Conservation (phyloP, 2,113 vertebrate species). For the Chlamydotis undulata region DNA sequence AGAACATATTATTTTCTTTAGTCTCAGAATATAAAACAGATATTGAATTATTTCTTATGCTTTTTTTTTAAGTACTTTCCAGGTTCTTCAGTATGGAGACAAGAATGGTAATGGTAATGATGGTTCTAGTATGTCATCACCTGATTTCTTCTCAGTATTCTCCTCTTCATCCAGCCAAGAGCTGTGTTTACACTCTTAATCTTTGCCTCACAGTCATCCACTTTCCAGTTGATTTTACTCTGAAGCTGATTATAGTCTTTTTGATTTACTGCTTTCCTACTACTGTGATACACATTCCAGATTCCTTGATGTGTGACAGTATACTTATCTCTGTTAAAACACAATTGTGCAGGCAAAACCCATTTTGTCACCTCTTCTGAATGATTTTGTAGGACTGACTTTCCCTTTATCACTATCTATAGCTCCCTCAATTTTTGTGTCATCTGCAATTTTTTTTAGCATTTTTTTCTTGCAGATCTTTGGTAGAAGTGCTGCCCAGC, state of each 20-base stretch:
- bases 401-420: slow-evolving; percentile 12
- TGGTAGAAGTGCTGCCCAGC: background rate
- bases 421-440: slow-evolving; percentile 17
- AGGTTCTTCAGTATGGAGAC: background rate
- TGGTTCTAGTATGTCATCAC: background rate
- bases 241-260: background rate
- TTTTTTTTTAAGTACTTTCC: background rate
- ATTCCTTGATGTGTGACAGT: background rate
- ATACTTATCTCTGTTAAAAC: background rate
- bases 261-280: background rate
- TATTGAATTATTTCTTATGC: background rate
- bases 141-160: background rate
- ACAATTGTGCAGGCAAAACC: background rate
- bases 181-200: background rate
- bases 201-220: background rate
- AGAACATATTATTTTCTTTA: background rate
- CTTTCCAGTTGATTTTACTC: background rate
- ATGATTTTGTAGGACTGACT: background rate
- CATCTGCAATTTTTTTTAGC: background rate
- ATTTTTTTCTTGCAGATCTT: background rate
- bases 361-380: background rate
- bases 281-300: background rate
- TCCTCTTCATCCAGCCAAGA: background rate
- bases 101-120: background rate
- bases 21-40: background rate